A percentile compares a stretch with the other conserved stretches of the same genome.
phyloP scores from a whole-genome alignment of 2,888 invertebrate genomes.

The Masnerella sp. region DNA sequence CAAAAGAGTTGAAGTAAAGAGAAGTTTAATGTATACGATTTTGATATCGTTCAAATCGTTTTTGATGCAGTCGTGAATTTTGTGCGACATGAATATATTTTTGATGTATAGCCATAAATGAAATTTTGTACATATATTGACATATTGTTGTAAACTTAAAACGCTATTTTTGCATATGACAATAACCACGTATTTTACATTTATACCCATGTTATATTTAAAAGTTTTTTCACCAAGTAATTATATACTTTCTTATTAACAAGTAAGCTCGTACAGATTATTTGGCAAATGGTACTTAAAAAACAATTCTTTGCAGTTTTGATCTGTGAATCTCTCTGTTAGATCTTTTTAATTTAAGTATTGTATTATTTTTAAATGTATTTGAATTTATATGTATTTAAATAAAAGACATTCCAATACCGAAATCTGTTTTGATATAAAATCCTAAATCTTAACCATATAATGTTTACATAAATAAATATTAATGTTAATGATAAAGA shows the following conservation, averaged over 20 bases:
- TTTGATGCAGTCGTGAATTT: slow-evolving; percentile 17
- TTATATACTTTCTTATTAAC: slow-evolving; percentile 37
- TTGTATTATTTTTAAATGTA: slow-evolving; percentile 38
- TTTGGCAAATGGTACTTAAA: slow-evolving; percentile 17
- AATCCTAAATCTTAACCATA: too few relatives aligned
- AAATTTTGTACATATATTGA: slow-evolving; percentile 58
- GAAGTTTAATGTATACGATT: too few relatives aligned
- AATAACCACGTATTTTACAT: slow-evolving; percentile 35
- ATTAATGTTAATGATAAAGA: too few relatives aligned
- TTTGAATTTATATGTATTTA: slow-evolving; percentile 47
- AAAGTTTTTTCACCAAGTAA: slow-evolving; percentile 12
- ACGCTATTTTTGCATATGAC: slow-evolving; percentile 27
- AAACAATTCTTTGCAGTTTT: slow-evolving; percentile 17
- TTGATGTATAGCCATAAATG: slow-evolving; percentile 45
- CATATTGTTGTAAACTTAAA: slow-evolving; percentile 36
- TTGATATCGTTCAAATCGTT: too few relatives aligned
- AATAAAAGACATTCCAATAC: slow-evolving; percentile 20
- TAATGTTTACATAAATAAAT: too few relatives aligned
- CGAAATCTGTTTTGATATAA: too few relatives aligned
- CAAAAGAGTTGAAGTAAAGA: slow-evolving; percentile 2
- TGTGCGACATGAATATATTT: slow-evolving; percentile 10
- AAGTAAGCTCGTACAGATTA: slow-evolving; percentile 2
- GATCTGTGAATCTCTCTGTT: slow-evolving; percentile 17
- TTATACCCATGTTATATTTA: slow-evolving; percentile 33
- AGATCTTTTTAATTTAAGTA: slow-evolving; percentile 35